Evolutionary conservation across 2,113 vertebrate species (phyloP).

Genomic region (Polypterus senegalus): DNA sequence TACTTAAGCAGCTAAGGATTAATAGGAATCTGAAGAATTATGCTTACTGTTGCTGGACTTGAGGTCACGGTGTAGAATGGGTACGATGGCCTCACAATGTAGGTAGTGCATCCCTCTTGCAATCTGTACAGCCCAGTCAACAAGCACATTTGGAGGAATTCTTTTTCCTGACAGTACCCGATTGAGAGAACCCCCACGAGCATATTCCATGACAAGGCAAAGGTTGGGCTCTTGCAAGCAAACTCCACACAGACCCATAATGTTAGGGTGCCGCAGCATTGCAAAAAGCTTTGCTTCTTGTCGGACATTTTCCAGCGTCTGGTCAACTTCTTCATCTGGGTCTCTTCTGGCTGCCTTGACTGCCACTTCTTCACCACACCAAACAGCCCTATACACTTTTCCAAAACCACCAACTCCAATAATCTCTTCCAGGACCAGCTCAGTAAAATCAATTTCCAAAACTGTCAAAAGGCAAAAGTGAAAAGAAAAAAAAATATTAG

Average conservation of each 20-base stretch:
- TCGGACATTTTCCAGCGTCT: slow-evolving; percentile 85
- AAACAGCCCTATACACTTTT: slow-evolving; percentile 88
- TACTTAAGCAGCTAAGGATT: no score
- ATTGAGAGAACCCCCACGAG: slow-evolving; percentile 82
- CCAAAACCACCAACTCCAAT: slow-evolving; percentile 95
- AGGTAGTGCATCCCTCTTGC: slow-evolving; percentile 88
- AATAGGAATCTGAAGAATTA: not conserved
- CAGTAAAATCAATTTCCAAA: slow-evolving; percentile 82
- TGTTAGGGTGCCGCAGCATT: slow-evolving; percentile 89
- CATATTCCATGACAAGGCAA: slow-evolving; percentile 93
- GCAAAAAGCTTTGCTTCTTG: slow-evolving; percentile 95
- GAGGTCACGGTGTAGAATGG: slow-evolving; percentile 90
- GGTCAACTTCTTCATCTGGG: slow-evolving; percentile 80
- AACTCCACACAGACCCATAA: slow-evolving; percentile 82
- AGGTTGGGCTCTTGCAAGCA: slow-evolving; percentile 88
- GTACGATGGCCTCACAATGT: slow-evolving; percentile 84
- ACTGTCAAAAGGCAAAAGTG: slow-evolving; percentile 44
- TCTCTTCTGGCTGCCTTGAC: slow-evolving; percentile 93
- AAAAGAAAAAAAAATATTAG: slow-evolving; percentile 3
- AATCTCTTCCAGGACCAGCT: slow-evolving; percentile 86
- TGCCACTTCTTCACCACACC: slow-evolving; percentile 77
- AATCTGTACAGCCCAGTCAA: slow-evolving; percentile 96
- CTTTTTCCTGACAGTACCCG: slow-evolving; percentile 83
- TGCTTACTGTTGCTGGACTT: slow-evolving; percentile 98
- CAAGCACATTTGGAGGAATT: slow-evolving; percentile 84